phyloP scores from a whole-genome alignment of 2,797 vertebrate species.

The Xiphophorus birchmanni region DNA sequence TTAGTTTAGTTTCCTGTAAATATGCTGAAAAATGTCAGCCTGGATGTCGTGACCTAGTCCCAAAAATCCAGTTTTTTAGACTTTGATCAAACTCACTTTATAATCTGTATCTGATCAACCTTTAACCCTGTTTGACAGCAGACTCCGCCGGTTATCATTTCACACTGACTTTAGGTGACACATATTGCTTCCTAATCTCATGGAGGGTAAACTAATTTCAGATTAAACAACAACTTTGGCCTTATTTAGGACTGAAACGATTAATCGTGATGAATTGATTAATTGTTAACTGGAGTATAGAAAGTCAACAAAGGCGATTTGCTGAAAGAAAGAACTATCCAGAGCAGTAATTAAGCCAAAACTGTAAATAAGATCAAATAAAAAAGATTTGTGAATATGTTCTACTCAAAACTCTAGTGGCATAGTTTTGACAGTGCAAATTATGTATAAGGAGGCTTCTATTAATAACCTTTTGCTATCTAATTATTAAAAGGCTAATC shows the following conservation, averaged over 20 bases:
- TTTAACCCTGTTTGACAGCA: slow-evolving; percentile 34
- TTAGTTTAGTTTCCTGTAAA: not conserved
- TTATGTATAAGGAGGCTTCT: too few relatives aligned
- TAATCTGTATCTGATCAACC: slow-evolving; percentile 34
- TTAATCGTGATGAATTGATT: too few relatives aligned
- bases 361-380: too few relatives aligned
- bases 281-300: too few relatives aligned
- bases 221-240: not conserved
- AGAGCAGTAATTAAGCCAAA: too few relatives aligned
- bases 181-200: not conserved
- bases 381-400: too few relatives aligned
- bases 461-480: too few relatives aligned
- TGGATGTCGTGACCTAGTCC: slow-evolving; percentile 18
- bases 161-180: not conserved
- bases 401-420: too few relatives aligned
- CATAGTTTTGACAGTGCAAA: too few relatives aligned
- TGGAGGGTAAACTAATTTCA: not conserved
- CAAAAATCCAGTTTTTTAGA: slow-evolving; percentile 38
- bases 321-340: too few relatives aligned
- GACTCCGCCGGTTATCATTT: not conserved
- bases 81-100: slow-evolving; percentile 5
- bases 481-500: too few relatives aligned
- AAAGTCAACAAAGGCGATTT: too few relatives aligned
- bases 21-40: not conserved
- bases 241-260: not conserved